These are phyloP conservation scores for Microcebus tavaratra DNA, from an alignment of 2,113 vertebrate species.

Conservation along the genomic window DNA sequence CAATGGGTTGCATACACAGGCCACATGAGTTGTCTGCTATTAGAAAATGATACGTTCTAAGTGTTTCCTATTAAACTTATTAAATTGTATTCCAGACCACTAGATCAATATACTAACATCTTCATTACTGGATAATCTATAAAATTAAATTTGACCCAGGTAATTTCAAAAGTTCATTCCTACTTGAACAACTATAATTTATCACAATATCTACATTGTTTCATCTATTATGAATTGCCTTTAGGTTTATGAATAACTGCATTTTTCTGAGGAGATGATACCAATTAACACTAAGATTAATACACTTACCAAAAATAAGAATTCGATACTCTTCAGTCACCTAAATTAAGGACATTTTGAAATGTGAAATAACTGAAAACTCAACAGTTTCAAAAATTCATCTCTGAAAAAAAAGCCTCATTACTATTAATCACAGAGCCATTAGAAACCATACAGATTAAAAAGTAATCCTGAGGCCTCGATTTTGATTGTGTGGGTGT, in stretches of 20 bases:
- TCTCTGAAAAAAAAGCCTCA: neutral
- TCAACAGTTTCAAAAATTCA: slow-evolving; percentile 18
- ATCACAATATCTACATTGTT: neutral
- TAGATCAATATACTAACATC: neutral
- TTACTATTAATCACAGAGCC: slow-evolving; percentile 13
- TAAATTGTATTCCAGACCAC: neutral
- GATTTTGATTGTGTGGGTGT: neutral
- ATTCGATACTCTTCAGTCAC: slow-evolving; percentile 18
- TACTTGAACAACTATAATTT: neutral
- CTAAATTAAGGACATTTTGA: neutral
- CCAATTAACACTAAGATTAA: neutral
- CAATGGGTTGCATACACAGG: neutral
- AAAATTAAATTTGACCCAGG: slow-evolving; percentile 19
- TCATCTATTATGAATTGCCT: neutral
- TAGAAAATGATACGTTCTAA: neutral
- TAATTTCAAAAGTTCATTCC: slow-evolving; percentile 48
- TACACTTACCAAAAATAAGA: neutral
- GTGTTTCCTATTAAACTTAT: slow-evolving; percentile 13
- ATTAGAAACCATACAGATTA: slow-evolving; percentile 28
- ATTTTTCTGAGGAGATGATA: neutral
- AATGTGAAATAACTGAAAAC: slow-evolving; percentile 44
- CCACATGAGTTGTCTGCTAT: neutral
- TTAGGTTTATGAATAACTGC: neutral
- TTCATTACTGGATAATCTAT: neutral
- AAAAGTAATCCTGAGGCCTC: slow-evolving; percentile 34